Base-by-base conservation (phyloP, 2,797 vertebrate species). In the Hyperoplus immaculatus region DNA sequence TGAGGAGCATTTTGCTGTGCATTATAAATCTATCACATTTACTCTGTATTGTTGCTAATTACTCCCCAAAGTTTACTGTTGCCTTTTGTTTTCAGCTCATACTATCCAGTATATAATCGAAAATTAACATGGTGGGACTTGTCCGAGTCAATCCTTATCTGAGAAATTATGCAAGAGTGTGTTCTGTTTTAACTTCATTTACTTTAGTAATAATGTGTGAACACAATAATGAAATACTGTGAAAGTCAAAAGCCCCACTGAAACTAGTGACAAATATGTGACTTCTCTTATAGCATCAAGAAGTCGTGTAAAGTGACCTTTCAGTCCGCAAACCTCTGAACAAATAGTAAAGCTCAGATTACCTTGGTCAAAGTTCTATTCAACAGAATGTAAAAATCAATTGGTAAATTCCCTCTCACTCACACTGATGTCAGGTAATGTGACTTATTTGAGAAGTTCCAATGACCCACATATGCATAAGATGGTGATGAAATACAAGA, bases 321-420 rank as follows among this genome's bases (percentile, higher is more conserved):
- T 64, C 2, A 47, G 15, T 63, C 18, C 39, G 11, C 36, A 29
- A 21, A 72, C 3, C 14, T 69, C 13, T 42, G 21, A 5, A 51
- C n/a, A 10, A 8, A 5, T 10, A 67, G 5, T 70, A 10, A 57
- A 75, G 65, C 11, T 46, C 58, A 82, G 57, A 68, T 41, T 4
- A 49, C 7, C 56, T 5, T 21, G 6, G 2, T 1, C 0, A 10
- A 49, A 70, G 5, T 81, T 81, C 65, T 51, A 49, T 47, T 71
- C 11, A 56, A 39, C 5, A 21, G 42, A 38, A 6, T 14, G 47
- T 29, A 15, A 21, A 36, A 46, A 47, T 59, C 39, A 61, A 1
- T 12, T 9, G 15, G 13, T 51, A 4, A 10, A n/a, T 63, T 16
- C 12, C 3, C 12, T 43, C 41, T 72, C 13, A 5, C 21, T 9